Conservation (phyloP, 2,113 vertebrate genomes). For the Columba livia region DNA sequence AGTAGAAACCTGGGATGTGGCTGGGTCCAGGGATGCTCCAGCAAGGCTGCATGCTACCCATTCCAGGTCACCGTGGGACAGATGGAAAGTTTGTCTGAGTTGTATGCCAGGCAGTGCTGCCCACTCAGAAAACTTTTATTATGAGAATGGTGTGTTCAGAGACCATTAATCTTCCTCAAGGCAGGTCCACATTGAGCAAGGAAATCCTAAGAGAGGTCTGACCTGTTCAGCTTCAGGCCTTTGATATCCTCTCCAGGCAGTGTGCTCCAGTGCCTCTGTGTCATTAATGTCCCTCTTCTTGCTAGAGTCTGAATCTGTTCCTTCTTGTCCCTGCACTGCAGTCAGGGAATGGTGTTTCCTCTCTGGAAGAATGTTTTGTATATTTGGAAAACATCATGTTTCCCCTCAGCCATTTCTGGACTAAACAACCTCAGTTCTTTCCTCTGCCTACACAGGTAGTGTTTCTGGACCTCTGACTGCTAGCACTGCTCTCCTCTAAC, state of each 20-base stretch:
- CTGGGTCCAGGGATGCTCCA: not conserved
- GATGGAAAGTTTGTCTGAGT: not conserved
- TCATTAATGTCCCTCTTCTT: not conserved
- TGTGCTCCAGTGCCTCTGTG: not conserved
- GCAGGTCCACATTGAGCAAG: not conserved
- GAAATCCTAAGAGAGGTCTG: not conserved
- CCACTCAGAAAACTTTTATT: not conserved
- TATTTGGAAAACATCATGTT: not conserved
- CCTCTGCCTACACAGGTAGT: not conserved
- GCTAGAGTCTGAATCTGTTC: not conserved
- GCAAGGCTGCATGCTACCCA: not conserved
- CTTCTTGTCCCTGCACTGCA: not conserved
- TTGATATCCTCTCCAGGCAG: not conserved
- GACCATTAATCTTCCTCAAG: not conserved
- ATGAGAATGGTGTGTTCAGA: not conserved
- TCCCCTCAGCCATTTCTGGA: not conserved
- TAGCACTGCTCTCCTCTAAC: not conserved
- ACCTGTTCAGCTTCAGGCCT: not conserved
- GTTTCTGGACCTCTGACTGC: not conserved
- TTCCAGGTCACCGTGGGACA: not conserved
- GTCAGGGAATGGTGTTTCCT: not conserved
- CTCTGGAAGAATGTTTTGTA: not conserved
- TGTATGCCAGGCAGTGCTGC: not conserved
- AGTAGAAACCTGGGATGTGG: not conserved
- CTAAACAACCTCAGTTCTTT: not conserved